Evolutionary conservation across 2,113 vertebrate genomes (phyloP), one percentile per base, ranked within the genome.

Genomic region (Prunella fulvescens): DNA sequence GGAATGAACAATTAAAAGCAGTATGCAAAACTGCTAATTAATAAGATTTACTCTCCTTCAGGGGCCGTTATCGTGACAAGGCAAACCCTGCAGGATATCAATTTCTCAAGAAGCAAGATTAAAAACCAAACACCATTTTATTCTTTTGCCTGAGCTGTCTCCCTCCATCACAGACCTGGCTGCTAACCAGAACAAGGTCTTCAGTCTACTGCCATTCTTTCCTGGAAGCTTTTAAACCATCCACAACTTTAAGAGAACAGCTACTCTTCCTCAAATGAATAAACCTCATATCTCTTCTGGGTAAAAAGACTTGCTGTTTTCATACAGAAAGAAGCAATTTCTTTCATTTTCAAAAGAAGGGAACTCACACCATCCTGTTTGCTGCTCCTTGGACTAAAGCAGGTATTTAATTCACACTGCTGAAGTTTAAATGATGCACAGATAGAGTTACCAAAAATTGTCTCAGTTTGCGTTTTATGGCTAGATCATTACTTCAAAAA

Each of bases 311-410:
- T 67, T 53, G 65, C n/a, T 81, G 20, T 73, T 57, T 88, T 92
- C 72, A 71, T 83, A 80, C 6, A 39, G 71, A 95, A 86, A 96
- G 44, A 74, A 33, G 45, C 14, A 81, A 67, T 26, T 86, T 88
- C 48, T 94, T 94, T 95, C 66, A 67, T 81, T 94, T 89, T 93
- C 45, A 73, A 74, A 87, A 95, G 40, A 89, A 58, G 18, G 29
- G 47, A 94, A 86, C 78, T 84, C 61, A 82, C 64, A 47, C 37
- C 76, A 91, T 79, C 54, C 58, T 69, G 53, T 73, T 90, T 90
- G 78, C 72, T 78, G 78, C 66, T 92, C 78, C 93, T 92, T 42
- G 64, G 65, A 93, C 42, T 93, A 76, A 91, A 54, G 39, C 4
- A 0, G 20, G 29, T 44, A 10, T 91, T 81, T 40, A 79, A 87